phyloP scores from a whole-genome alignment of 2,888 invertebrate species.

The Meta bourneti region DNA sequence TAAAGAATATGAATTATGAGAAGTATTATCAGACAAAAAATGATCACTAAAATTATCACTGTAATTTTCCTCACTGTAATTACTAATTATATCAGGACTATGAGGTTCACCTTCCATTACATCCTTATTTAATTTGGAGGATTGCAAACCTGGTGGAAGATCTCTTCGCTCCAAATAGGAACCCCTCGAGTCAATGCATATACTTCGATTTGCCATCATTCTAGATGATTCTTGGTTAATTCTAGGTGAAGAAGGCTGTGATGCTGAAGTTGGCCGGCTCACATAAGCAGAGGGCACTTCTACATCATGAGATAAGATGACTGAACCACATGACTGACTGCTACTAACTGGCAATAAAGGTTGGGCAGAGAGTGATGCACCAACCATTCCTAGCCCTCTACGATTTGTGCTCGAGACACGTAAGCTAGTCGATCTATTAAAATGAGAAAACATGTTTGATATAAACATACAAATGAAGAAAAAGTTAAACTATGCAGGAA shows the following conservation, averaged over 20 bases:
- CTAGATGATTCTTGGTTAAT: conserved; percentile 69
- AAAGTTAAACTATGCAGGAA: background rate
- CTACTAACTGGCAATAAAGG: conserved; percentile 76
- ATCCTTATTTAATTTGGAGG: conserved; percentile 75
- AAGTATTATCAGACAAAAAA: conserved; percentile 76
- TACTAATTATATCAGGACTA: conserved; percentile 77
- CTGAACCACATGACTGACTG: conserved; percentile 77
- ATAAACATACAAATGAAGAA: background rate
- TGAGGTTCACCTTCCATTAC: conserved; percentile 65
- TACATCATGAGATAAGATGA: conserved; percentile 68
- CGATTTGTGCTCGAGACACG: conserved; percentile 76
- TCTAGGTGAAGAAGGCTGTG: conserved; percentile 75
- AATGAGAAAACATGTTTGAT: background rate
- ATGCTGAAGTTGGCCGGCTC: conserved; percentile 71
- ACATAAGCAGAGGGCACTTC: conserved; percentile 67
- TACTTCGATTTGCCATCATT: conserved; percentile 75
- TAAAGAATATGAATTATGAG: conserved; percentile 77
- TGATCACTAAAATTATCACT: conserved; percentile 75
- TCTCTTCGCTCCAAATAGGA: conserved; percentile 72
- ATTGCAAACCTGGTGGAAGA: conserved; percentile 77
- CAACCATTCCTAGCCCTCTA: conserved; percentile 74
- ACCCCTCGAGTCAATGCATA: conserved; percentile 73
- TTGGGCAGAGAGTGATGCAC: conserved; percentile 74
- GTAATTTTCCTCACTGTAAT: conserved; percentile 76
- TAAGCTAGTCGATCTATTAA: conserved; percentile 74